phyloP scores from a whole-genome alignment of 2,888 invertebrate species.

The Malacosoma neustria region DNA sequence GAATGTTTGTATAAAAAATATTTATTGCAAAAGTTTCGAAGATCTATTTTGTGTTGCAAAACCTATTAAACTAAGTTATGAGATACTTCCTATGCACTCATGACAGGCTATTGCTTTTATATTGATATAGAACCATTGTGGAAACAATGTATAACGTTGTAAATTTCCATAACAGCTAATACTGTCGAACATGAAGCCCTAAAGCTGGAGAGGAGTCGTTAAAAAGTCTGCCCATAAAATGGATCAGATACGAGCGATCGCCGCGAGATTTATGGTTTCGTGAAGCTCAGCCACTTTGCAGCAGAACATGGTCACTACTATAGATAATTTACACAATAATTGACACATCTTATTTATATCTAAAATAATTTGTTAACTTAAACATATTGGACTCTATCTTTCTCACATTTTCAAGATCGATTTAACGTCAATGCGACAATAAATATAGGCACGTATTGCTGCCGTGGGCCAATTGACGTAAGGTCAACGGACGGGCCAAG shows the following conservation, averaged over 20 bases:
- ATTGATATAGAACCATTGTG: no score
- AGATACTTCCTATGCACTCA: background rate
- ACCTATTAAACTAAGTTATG: background rate
- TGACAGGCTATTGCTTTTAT: no score
- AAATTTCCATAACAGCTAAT: conserved; percentile 25
- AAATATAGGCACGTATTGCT: no score
- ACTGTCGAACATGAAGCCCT: conserved; percentile 12
- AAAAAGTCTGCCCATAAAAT: conserved; percentile 42
- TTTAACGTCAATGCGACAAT: no score
- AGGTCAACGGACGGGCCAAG: no score
- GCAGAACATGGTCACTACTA: conserved; percentile 1
- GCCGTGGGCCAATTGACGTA: no score
- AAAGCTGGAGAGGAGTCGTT: conserved; percentile 28
- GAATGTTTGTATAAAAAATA: background rate
- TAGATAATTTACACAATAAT: background rate
- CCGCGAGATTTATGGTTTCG: conserved; percentile 34
- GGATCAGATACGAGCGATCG: conserved; percentile 36
- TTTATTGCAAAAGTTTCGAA: background rate
- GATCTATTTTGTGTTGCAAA: background rate
- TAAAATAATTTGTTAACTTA: no score
- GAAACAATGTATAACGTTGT: conserved; percentile 12
- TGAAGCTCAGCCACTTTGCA: conserved; percentile 16
- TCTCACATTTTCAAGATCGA: no score
- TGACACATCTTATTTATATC: no score
- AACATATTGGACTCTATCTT: no score